These are phyloP conservation scores for Menidia menidia DNA, from an alignment of 2,797 vertebrate species.

Conservation along the genomic window DNA sequence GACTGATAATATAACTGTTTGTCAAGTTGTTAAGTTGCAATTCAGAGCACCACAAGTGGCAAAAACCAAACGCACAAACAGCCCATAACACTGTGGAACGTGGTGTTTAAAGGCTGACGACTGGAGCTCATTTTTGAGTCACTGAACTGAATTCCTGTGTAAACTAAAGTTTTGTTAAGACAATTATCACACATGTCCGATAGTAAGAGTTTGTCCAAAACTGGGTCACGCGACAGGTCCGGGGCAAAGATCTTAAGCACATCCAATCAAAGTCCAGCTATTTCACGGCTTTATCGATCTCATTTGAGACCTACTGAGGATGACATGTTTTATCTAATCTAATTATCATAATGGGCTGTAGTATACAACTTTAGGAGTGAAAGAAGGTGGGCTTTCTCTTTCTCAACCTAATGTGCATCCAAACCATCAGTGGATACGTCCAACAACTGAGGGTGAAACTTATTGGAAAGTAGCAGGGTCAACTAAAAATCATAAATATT, in stretches of 20 bases:
- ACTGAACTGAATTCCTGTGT: too few relatives aligned
- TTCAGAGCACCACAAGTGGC: too few relatives aligned
- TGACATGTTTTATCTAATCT: background rate
- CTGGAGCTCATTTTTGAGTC: too few relatives aligned
- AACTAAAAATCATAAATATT: constrained; percentile 14
- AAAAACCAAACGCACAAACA: too few relatives aligned
- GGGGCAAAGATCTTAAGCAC: too few relatives aligned
- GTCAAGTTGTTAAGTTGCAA: too few relatives aligned
- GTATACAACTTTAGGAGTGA: background rate
- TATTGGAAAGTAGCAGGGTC: constrained; percentile 21
- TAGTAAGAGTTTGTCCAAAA: background rate
- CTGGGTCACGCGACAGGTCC: too few relatives aligned
- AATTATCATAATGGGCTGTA: background rate
- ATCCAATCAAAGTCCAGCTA: background rate
- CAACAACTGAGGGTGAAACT: constrained; percentile 27
- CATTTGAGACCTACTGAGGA: background rate
- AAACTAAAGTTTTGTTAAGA: too few relatives aligned
- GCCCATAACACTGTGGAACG: too few relatives aligned
- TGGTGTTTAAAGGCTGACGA: too few relatives aligned
- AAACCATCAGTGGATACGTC: background rate
- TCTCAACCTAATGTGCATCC: background rate
- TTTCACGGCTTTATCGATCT: background rate
- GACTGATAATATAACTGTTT: too few relatives aligned
- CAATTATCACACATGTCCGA: background rate
- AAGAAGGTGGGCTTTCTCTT: background rate